Conservation (phyloP, 53 echinoderm and acorn worm genomes). For the Arbacia lixula region DNA sequence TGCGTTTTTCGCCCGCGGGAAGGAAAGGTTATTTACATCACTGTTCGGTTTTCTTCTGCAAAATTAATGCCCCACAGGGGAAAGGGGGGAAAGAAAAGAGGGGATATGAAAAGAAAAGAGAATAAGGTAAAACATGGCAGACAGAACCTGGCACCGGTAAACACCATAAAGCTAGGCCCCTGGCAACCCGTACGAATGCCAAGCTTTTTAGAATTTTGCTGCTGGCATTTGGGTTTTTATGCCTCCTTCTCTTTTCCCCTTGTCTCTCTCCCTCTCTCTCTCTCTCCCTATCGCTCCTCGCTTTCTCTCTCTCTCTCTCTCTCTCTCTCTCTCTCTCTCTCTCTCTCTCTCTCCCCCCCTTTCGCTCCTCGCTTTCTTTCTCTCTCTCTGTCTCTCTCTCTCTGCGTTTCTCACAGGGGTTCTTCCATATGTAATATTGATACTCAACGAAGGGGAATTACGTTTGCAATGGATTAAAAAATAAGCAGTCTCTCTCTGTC, state of each 20-base stretch:
- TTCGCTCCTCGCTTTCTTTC: too few relatives aligned
- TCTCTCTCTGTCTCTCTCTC: too few relatives aligned
- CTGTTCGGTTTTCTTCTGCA: constrained; percentile 58
- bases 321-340: too few relatives aligned
- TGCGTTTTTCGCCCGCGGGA: constrained; percentile 42
- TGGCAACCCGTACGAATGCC: constrained; percentile 47
- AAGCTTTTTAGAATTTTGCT: constrained; percentile 54
- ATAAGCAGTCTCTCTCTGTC: too few relatives aligned
- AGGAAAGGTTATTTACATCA: constrained; percentile 59
- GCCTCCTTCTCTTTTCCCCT: constrained; percentile 10
- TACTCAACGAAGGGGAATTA: too few relatives aligned
- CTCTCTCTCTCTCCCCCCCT: background rate
- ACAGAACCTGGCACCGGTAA: constrained; percentile 33
- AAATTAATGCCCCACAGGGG: constrained; percentile 59
- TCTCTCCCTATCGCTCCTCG: too few relatives aligned
- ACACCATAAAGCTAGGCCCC: constrained; percentile 58
- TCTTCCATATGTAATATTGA: too few relatives aligned
- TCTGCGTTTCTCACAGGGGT: too few relatives aligned
- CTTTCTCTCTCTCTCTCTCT: too few relatives aligned
- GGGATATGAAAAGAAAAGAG: constrained; percentile 21
- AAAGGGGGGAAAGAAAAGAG: constrained; percentile 38
- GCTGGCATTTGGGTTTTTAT: constrained; percentile 39
- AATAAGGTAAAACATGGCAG: constrained; percentile 18
- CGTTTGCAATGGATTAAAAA: too few relatives aligned
- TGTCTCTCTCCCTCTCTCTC: too few relatives aligned